Conservation (phyloP, 2,797 vertebrate species). For the Nyctibius grandis region DNA sequence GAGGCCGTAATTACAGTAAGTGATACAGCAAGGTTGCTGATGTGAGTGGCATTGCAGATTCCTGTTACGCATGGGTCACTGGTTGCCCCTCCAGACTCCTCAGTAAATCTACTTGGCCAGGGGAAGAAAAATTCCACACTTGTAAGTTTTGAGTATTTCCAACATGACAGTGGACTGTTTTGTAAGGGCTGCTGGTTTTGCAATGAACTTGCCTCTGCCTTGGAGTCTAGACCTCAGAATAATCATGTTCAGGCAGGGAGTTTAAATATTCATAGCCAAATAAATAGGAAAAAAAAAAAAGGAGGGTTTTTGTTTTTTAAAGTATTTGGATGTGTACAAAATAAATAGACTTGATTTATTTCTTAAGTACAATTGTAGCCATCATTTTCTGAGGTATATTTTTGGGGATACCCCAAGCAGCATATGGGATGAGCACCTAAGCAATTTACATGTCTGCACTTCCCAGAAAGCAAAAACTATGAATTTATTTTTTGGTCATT, state of each 20-base stretch:
- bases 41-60: background rate
- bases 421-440: background rate
- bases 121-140: background rate
- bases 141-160: background rate
- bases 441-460: background rate
- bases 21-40: background rate
- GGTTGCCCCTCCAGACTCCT: background rate
- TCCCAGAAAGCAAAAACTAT: background rate
- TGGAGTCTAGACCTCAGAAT: background rate
- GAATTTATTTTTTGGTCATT: background rate
- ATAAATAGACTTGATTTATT: background rate
- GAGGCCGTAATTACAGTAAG: background rate
- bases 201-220: background rate
- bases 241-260: background rate
- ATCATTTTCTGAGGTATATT: background rate
- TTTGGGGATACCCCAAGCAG: background rate
- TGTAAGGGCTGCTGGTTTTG: background rate
- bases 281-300: background rate
- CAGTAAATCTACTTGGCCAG: background rate
- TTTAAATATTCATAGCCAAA: background rate
- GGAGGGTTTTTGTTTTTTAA: accelerated
- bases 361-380: background rate
- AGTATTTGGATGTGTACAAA: background rate
- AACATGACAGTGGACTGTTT: background rate
- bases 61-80: background rate